Conservation (phyloP, 2,888 invertebrate genomes). For the Phyllotreta cruciferae region DNA sequence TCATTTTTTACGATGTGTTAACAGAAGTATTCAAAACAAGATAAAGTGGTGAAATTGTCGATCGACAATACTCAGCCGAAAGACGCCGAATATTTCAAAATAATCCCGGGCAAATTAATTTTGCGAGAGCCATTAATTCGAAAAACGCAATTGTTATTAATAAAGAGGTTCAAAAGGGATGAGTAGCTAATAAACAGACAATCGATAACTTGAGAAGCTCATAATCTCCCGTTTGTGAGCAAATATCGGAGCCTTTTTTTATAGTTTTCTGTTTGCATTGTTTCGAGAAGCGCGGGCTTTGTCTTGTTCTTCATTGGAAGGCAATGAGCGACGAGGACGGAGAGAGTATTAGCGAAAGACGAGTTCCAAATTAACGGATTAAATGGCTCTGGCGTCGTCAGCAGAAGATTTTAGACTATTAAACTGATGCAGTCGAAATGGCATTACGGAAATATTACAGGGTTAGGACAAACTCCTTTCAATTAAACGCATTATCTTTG, state of each 20-base stretch:
- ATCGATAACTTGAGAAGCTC: conserved; percentile 43
- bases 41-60: conserved; percentile 9
- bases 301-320: conserved; percentile 46
- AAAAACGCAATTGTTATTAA: conserved; percentile 31
- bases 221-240: conserved; percentile 39
- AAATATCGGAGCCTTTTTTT: conserved; percentile 42
- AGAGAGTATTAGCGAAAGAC: conserved; percentile 40
- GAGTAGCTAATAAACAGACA: conserved; percentile 40
- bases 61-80: neutral
- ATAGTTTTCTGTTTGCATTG: conserved; percentile 42
- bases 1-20: conserved; percentile 19
- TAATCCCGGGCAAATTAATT: neutral
- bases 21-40: conserved; percentile 16
- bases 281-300: conserved; percentile 40
- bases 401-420: conserved; percentile 46
- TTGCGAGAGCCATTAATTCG: conserved; percentile 4
- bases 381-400: conserved; percentile 42
- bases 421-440: conserved; percentile 39
- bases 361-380: conserved; percentile 47
- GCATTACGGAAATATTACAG: conserved; percentile 24
- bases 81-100: neutral
- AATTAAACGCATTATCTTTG: conserved; percentile 17
- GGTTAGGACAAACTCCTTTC: conserved; percentile 13
- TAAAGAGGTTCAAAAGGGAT: conserved; percentile 33
- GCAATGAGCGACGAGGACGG: conserved; percentile 40